Base-by-base conservation (phyloP, 2,113 vertebrate species). In the Cyphotilapia sp. region DNA sequence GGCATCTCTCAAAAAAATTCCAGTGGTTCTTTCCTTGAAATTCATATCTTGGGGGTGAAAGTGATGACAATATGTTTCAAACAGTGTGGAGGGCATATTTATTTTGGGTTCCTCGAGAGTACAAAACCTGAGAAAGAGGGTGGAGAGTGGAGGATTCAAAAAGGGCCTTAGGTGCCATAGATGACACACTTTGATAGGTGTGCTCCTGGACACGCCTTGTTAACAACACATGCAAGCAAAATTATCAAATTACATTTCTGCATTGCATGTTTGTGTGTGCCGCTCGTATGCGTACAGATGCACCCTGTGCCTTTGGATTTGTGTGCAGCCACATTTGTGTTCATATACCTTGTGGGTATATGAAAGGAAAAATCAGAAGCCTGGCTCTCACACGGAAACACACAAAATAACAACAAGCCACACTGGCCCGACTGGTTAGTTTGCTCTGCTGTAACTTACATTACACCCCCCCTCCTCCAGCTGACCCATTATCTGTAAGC, bases 11-110 rank as follows among this genome's bases (percentile, higher is more conserved):
- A 74, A 90, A 91, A 91, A 91, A 87, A 82, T 83, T 89, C 90
- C 91, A 90, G 27, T 91, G 85, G 92, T 94, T 92, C 91, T 87
- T 88, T 87, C 82, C 61, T 92, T 90, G 83, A 94, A 95, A 93
- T 93, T 85, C 51, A 92, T 95, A 94, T 90, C 93, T 95, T 31
- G 85, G 86, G 91, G 93, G 84, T 94, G 61, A 89, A 89, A 88
- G 85, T 84, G 86, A 92, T 93, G 90, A 93, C 90, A 94, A 92
- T 93, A 92, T 91, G 66, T 90, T 93, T 94, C 78, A 93, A 89
- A 93, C 83, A 74, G 89, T 91, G 84, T 85, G 40, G 61, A 92
- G 94, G 94, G 94, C 86, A 93, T 94, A 95, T 95, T 93, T 94
- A 93, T 88, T 93, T 83, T 91, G 80, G 71, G 87, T 94, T 94